Base-by-base conservation (phyloP, 2,888 invertebrate species). In the Phaonia tiefii region DNA sequence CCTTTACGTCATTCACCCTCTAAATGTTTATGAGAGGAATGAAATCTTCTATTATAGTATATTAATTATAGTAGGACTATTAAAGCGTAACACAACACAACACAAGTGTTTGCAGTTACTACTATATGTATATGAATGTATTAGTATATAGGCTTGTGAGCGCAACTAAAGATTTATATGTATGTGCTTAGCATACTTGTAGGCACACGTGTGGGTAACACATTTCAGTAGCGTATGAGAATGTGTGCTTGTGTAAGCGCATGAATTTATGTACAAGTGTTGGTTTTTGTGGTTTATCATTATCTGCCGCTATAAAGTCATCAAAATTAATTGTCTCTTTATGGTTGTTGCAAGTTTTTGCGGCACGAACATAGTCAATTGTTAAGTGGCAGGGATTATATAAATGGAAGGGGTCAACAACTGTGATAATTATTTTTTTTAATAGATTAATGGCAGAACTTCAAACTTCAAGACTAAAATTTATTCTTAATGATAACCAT, bases 211-310 rank as follows among this genome's bases (percentile, higher is more conserved):
- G 15, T n/a, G 15, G n/a, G 46, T 46, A 42, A 42, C 1, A 17
- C 15, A 46, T 15, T 51, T 20, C 1, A 8, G 39, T 22, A 22
- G 7, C n/a, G 60, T 22, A 15, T 39, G 17, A 10, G 26, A 15
- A 17, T 20, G 51, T 51, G 15, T 15, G 49, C 15, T 5, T 15
- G 20, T 37, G 20, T 60, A 13, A 39, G 17, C 13, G 22, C 2
- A 8, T 17, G 11, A 39, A 22, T 63, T 63, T 22, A 63, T 63
- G 22, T 42, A 37, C 20, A 13, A 17, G 63, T 63, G 63, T 63
- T 63, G 63, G 63, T 63, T 63, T 42, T 63, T 63, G 63, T 13
- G 63, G 63, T 63, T 63, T 63, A 63, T 42, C 63, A 63, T 63
- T 39, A 63, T 63, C 39, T 63, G 63, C 63, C 39, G 63, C 63